These are phyloP conservation scores for Muraenolepis orangiensis DNA, from an alignment of 2,797 vertebrate genomes.

Conservation along the genomic window DNA sequence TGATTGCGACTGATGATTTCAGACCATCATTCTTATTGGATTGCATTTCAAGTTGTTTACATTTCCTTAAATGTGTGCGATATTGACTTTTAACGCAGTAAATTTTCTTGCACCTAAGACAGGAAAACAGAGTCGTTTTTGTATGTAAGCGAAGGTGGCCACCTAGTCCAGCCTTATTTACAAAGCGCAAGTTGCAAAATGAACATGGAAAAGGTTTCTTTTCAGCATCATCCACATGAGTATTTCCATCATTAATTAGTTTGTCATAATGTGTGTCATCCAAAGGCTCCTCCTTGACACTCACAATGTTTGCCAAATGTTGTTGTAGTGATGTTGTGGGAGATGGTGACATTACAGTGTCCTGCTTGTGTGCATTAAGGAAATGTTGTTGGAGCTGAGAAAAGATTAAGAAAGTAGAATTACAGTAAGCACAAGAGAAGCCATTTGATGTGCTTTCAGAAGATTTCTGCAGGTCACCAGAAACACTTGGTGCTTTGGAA, in stretches of 20 bases:
- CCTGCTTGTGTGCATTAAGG: slow-evolving; percentile 65
- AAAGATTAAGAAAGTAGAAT: slow-evolving; percentile 73
- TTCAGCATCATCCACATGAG: neutral
- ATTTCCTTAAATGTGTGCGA: slow-evolving; percentile 70
- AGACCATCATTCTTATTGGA: slow-evolving; percentile 13
- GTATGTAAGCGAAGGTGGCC: slow-evolving; percentile 66
- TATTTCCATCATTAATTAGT: slow-evolving; percentile 25
- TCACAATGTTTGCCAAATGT: slow-evolving; percentile 55
- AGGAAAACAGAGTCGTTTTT: slow-evolving; percentile 48
- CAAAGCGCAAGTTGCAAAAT: slow-evolving; percentile 61
- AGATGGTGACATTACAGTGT: slow-evolving; percentile 41
- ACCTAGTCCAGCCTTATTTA: slow-evolving; percentile 56
- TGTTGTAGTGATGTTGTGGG: slow-evolving; percentile 59
- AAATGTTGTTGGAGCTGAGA: slow-evolving; percentile 80
- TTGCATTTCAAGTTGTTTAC: slow-evolving; percentile 35
- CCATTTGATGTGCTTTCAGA: slow-evolving; percentile 50
- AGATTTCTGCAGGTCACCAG: slow-evolving; percentile 26
- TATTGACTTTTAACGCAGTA: slow-evolving; percentile 70
- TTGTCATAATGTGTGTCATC: slow-evolving; percentile 47
- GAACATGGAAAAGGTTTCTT: slow-evolving; percentile 53
- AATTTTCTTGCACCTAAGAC: slow-evolving; percentile 64
- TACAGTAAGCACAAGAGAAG: slow-evolving; percentile 77
- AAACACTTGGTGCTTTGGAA: slow-evolving; percentile 18
- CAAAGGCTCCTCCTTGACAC: slow-evolving; percentile 66
- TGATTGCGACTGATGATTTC: slow-evolving; percentile 36